phyloP scores from a whole-genome alignment of 2,888 invertebrate genomes.

The Vanessa cardui region DNA sequence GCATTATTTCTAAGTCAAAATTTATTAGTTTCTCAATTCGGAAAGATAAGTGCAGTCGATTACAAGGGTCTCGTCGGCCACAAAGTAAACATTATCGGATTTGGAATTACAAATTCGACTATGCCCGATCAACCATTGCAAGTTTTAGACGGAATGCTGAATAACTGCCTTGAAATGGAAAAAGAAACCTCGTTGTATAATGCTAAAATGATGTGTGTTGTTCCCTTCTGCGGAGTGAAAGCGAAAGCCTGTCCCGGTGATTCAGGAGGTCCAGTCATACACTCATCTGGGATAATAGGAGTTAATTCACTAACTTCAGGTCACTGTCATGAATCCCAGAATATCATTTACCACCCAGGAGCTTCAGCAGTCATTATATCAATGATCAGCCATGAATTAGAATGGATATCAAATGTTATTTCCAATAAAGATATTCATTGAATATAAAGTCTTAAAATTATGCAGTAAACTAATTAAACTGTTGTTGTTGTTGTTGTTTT shows the following conservation, averaged over 20 bases:
- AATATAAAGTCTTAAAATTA: no score
- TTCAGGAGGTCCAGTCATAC: slow-evolving; percentile 8
- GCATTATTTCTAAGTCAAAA: not conserved
- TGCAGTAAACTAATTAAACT: no score
- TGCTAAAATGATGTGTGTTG: not conserved
- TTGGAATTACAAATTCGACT: not conserved
- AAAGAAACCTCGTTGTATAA: no score
- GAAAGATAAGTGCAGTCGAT: slow-evolving; percentile 10
- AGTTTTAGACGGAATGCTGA: not conserved
- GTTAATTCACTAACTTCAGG: not conserved
- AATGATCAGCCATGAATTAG: not conserved
- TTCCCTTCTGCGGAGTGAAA: not conserved
- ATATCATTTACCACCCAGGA: no score
- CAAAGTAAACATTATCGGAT: not conserved
- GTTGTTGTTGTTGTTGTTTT: no score
- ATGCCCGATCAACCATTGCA: not conserved
- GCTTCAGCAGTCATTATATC: no score
- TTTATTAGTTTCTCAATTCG: slow-evolving; percentile 2
- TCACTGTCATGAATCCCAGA: no score
- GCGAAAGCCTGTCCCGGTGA: not conserved
- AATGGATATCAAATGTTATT: slow-evolving; percentile 9
- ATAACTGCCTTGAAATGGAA: not conserved
- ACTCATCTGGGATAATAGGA: not conserved
- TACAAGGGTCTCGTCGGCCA: slow-evolving; percentile 5
- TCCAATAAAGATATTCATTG: no score